These are phyloP conservation scores for Chaetodon auriga DNA, from an alignment of 2,113 vertebrate genomes.

Conservation along the genomic window DNA sequence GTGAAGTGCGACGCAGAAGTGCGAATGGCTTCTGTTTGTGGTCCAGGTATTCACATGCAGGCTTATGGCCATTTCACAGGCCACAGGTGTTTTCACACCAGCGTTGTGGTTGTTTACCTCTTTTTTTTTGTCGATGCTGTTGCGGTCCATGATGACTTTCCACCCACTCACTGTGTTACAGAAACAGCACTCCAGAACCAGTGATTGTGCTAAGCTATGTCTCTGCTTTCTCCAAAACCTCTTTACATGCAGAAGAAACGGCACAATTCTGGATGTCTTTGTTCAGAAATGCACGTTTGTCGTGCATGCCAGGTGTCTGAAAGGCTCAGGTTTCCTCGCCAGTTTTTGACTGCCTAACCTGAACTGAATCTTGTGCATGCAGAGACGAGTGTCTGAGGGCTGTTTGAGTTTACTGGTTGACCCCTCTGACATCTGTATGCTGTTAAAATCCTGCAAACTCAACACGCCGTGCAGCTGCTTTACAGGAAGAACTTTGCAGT, in stretches of 20 bases:
- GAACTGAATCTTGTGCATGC: neutral
- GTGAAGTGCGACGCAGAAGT: neutral
- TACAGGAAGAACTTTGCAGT: neutral
- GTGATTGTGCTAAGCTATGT: neutral
- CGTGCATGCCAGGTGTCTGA: neutral
- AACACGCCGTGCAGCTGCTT: neutral
- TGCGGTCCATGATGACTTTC: neutral
- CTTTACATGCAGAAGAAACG: too few species aligned
- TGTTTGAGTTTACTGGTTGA: neutral
- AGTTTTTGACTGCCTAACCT: neutral
- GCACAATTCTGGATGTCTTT: neutral
- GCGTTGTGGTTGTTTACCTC: neutral
- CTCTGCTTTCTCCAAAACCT: neutral
- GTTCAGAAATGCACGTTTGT: neutral
- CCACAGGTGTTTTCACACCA: constrained; percentile 2
- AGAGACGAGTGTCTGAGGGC: neutral
- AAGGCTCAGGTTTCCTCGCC: too few species aligned
- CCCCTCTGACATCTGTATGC: neutral
- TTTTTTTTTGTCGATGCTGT: neutral
- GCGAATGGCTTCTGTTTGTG: neutral
- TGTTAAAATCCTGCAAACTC: neutral
- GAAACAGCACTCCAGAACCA: neutral
- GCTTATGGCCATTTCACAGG: neutral
- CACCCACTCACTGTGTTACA: neutral
- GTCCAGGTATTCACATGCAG: neutral